A percentile compares a stretch with the other conserved stretches of the same genome.
These are phyloP conservation scores for Atlantisia rogersi DNA, from an alignment of 2,113 vertebrate species.

Conservation along the genomic window DNA sequence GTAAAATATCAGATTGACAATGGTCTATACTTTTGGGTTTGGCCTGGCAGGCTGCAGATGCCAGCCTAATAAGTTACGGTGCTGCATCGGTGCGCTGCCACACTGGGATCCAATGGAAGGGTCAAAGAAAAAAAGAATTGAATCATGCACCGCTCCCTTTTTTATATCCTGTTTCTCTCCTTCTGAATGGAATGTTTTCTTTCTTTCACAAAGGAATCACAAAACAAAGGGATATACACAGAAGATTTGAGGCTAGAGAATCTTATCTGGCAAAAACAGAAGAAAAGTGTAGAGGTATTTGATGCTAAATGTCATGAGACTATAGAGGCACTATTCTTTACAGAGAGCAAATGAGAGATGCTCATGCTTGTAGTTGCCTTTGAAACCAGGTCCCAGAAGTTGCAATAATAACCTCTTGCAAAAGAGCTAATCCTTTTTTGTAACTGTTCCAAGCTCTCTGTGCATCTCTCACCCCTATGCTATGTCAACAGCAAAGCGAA, in stretches of 20 bases:
- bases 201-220: slow-evolving; percentile 10
- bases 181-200: slow-evolving; percentile 9
- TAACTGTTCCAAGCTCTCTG: background rate
- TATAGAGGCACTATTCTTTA: background rate
- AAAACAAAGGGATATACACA: slow-evolving; percentile 24
- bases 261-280: slow-evolving; percentile 23
- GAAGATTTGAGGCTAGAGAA: slow-evolving; percentile 7
- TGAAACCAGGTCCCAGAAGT: slow-evolving; percentile 16
- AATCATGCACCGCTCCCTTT: background rate
- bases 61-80: background rate
- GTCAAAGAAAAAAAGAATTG: background rate
- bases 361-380: background rate
- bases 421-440: background rate
- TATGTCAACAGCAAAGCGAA: background rate
- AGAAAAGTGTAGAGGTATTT: background rate
- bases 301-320: slow-evolving; percentile 16
- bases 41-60: background rate
- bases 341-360: background rate
- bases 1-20: background rate
- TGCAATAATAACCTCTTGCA: slow-evolving; percentile 2
- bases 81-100: background rate
- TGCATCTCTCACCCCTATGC: background rate
- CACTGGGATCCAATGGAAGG: background rate
- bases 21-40: background rate
- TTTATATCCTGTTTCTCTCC: slow-evolving; percentile 3